These are phyloP conservation scores for Halcyon senegalensis DNA, from an alignment of 2,113 vertebrate species.

Conservation along the genomic window DNA sequence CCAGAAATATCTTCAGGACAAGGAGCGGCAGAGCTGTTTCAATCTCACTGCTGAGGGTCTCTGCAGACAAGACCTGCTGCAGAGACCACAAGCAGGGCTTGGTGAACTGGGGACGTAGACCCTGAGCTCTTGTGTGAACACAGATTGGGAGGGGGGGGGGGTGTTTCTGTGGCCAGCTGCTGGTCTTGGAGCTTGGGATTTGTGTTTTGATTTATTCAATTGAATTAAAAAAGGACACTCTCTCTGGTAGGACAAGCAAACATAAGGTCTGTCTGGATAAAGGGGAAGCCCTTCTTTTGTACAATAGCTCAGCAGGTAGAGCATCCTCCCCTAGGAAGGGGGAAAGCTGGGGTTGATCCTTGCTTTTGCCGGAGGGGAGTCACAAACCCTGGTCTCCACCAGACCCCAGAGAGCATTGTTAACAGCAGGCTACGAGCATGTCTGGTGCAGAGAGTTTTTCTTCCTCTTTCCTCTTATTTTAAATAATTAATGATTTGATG, in stretches of 20 bases:
- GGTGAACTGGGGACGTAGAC: neutral
- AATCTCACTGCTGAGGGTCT: neutral
- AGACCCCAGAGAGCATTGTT: neutral
- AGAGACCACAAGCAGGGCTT: neutral
- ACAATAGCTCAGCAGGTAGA: neutral
- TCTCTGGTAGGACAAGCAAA: neutral
- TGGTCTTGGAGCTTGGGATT: neutral
- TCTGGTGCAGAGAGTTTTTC: neutral
- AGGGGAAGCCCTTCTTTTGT: neutral
- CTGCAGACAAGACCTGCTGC: neutral
- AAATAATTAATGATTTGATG: conserved; percentile 66
- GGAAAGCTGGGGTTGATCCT: conserved; percentile 19
- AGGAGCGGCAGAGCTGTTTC: neutral
- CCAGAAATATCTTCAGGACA: neutral
- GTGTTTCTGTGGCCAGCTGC: neutral
- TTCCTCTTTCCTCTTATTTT: conserved; percentile 56
- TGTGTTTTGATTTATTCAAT: conserved; percentile 8
- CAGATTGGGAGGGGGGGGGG: neutral
- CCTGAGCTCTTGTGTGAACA: neutral
- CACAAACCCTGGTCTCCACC: neutral
- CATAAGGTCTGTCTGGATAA: conserved; percentile 47
- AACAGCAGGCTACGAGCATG: conserved; percentile 5
- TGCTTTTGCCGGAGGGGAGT: conserved; percentile 36
- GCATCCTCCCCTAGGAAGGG: neutral
- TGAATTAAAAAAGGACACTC: neutral